phyloP scores from a whole-genome alignment of 2,888 invertebrate species.

The Tinea trinotella region DNA sequence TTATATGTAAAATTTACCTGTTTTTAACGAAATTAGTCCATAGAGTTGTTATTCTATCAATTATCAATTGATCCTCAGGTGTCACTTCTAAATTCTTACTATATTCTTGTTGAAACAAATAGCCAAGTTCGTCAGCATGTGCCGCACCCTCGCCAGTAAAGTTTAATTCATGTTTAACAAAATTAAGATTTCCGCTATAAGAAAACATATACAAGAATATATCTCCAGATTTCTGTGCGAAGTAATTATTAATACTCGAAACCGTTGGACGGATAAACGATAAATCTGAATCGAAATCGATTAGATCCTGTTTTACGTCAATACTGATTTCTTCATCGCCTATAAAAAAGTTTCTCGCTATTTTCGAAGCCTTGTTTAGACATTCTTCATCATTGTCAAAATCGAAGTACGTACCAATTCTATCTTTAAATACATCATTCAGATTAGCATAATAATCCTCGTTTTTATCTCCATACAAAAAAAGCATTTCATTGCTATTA shows the following conservation, averaged over 20 bases:
- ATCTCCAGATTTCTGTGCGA: slow-evolving; percentile 27
- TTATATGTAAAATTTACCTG: slow-evolving; percentile 30
- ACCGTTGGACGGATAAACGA: slow-evolving; percentile 14
- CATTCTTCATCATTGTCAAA: slow-evolving; percentile 25
- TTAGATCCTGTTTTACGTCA: slow-evolving; percentile 25
- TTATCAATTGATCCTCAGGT: slow-evolving; percentile 33
- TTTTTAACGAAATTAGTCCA: slow-evolving; percentile 44
- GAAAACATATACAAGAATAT: slow-evolving; percentile 22
- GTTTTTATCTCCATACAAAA: not conserved
- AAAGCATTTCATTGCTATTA: slow-evolving; percentile 33
- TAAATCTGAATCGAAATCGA: slow-evolving; percentile 28
- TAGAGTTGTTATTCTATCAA: slow-evolving; percentile 34
- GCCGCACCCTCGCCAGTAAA: slow-evolving; percentile 28
- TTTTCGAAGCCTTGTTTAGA: not conserved
- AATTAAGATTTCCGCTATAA: slow-evolving; percentile 27
- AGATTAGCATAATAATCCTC: slow-evolving; percentile 2
- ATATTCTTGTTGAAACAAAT: slow-evolving; percentile 34
- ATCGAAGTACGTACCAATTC: slow-evolving; percentile 20
- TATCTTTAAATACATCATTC: slow-evolving; percentile 25
- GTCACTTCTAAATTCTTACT: slow-evolving; percentile 24
- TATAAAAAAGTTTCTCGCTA: slow-evolving; percentile 36
- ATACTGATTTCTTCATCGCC: slow-evolving; percentile 32
- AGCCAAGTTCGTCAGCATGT: slow-evolving; percentile 43
- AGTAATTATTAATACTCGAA: slow-evolving; percentile 22
- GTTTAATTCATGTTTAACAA: slow-evolving; percentile 25